Base-by-base conservation (phyloP, 2,888 invertebrate species). In the Cheilosia soror region DNA sequence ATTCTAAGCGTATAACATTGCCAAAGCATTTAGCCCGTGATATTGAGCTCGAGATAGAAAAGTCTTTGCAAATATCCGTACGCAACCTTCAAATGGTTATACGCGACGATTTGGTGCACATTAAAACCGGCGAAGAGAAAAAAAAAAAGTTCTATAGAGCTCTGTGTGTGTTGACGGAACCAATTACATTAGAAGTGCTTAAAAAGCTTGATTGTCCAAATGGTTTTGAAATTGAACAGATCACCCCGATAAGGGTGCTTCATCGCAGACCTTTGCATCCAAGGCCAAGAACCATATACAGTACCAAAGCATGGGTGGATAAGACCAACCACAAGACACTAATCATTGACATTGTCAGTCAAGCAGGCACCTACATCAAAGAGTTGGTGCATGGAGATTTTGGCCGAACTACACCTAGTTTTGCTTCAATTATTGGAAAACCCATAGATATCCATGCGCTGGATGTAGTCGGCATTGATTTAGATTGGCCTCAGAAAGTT, bases 351-450 rank as follows among this genome's bases (percentile, higher is more conserved):
- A 88, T 98, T 25, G 94, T 94, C 62, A 97, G 98, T 0, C 96
- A 97, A 90, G 98, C 98, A 9, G 98, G 98, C 51, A 98, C 98
- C 47, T 99, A 99, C 91, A 95, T 99, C 1, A 99, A 99, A 93
- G 99, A 99, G 93, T 97, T 99, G 93, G 96, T 97, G 25, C 98
- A 99, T 93, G 98, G 99, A 3, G 99, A 99, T 93, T 96, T 98
- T 90, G 96, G 97, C 1, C 94, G 99, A 88, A 98, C 98, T 0
- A 91, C 90, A 9, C 99, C 99, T 0, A 95, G 94, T 89, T 93
- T 99, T 31, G 93, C 94, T 0, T 93, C 94, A 25, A 93, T 97
- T 51, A 93, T 98, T 44, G 94, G 94, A 0, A 92, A 93, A 33
- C 93, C 94, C 33, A 95, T 96, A 5, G 99, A 99, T 92, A 97